Base-by-base conservation (phyloP, 23 tunicate species). In the Ciona savignyi region DNA sequence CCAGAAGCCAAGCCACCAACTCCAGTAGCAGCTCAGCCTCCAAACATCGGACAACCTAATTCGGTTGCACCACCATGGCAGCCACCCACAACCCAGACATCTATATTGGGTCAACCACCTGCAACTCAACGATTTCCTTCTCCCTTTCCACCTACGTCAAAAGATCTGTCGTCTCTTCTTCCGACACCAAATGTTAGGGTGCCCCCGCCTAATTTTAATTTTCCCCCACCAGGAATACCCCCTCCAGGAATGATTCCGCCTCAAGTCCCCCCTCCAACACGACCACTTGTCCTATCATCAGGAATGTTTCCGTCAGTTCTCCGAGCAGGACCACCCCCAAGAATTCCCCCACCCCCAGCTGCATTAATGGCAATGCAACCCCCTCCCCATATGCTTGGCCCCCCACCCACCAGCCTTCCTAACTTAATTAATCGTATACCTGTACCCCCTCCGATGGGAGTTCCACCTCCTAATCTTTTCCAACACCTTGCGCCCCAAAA, bases 161-260 rank as follows among this genome's bases (percentile, higher is more conserved):
- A 42, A 42, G 56, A 42, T 15, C 15, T 42, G 11, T 15, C 9
- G 15, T 42, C 56, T 6, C 56, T 42, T 6, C 56, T 42, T 6
- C 56, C 56, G 15, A 42, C 56, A 42, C 56, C 56, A 6, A 42
- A 42, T 42, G 56, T 42, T 15, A 9, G 56, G 9, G 56, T 42
- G 11, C 81, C 82, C 1, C 70, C 82, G 2, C 32, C 77, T 6
- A 75, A 75, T 26, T 2, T 75, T 60, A 31, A 80, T 32, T 48
- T 75, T 73, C 90, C 95, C 2, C 86, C 85, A 28, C 95, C 99
- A 0, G 98, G 98, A 23, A 33, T 90, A 60, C 81, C 89, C 1
- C 84, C 70, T 22, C 82, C 78, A 21, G 68, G 77, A 3, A 32
- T 94, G n/a, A 79, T 73, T 9, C 91, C 81, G 35, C 81, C 91